phyloP scores from a whole-genome alignment of 92 coral and sea anemone species.

The Zoanthus solanderi region DNA sequence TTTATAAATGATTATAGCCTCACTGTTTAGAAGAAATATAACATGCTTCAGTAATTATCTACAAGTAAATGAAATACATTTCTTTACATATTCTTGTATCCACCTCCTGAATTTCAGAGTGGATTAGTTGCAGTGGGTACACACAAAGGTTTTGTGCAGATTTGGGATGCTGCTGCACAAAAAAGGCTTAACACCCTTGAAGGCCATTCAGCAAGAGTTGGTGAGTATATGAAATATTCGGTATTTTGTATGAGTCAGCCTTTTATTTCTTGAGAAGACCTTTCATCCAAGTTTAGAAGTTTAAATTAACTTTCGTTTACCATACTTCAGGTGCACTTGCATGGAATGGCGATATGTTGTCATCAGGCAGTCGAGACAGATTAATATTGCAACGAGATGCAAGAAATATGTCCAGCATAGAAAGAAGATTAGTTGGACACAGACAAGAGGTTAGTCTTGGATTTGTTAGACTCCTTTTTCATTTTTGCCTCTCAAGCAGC shows the following conservation, averaged over 20 bases:
- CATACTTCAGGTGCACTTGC: slow-evolving; percentile 88
- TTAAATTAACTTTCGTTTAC: background rate
- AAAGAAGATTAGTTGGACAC: slow-evolving; percentile 94
- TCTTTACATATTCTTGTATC: background rate
- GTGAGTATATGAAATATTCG: slow-evolving; percentile 49
- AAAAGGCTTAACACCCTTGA: slow-evolving; percentile 87
- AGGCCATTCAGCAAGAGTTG: slow-evolving; percentile 99
- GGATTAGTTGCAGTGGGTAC: slow-evolving; percentile 98
- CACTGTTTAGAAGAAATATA: too few species aligned
- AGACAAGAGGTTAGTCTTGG: slow-evolving; percentile 87
- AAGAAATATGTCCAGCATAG: slow-evolving; percentile 76
- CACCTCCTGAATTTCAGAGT: slow-evolving; percentile 57
- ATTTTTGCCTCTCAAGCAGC: too few species aligned
- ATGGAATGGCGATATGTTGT: slow-evolving; percentile 98
- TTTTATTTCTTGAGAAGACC: too few species aligned
- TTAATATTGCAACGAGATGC: slow-evolving; percentile 94
- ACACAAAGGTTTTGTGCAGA: slow-evolving; percentile 98
- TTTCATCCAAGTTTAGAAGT: background rate
- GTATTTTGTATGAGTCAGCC: background rate
- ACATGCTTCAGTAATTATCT: background rate
- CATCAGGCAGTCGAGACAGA: slow-evolving; percentile 97
- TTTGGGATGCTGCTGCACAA: slow-evolving; percentile 98
- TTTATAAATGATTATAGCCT: too few species aligned
- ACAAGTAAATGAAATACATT: background rate
- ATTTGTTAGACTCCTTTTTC: too few species aligned